Evolutionary conservation across 2,797 vertebrate species (phyloP), one percentile per base, ranked within the genome.

Genomic region (Syngnathus rostellatus): DNA sequence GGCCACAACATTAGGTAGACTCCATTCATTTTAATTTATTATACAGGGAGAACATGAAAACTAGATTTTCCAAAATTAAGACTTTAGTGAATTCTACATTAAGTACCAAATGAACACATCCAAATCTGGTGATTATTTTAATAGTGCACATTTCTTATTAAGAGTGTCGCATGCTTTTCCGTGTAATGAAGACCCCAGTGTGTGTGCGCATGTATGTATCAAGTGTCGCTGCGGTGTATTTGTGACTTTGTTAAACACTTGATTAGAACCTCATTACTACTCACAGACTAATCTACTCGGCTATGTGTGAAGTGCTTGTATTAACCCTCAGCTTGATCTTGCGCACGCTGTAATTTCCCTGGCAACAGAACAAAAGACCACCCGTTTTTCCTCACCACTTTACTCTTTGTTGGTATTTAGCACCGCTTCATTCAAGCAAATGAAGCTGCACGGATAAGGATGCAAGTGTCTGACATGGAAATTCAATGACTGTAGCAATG

Each of bases 251-350:
- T 85, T 92, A 90, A 93, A 93, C 90, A 92, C 89, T 90, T 90
- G 92, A 93, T 92, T 86, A 87, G 92, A 91, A 93, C 92, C 91
- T 92, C 89, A 94, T 95, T 95, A 95, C 91, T 90, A 92, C 74
- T 81, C 48, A 46, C 38, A 64, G 57, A 67, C 75, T 89, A 91
- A 92, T 90, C 90, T 89, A 85, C 91, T 84, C 82, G 63, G 70
- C 65, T 75, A 51, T 76, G 66, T 68, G 55, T 74, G 72, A 78
- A 87, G 84, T 89, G 84, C 84, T 86, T 72, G 88, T 91, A 93
- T 94, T 93, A 92, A 89, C 86, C 88, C 89, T 84, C 64, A 70
- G 86, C 93, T 92, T 95, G 91, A 94, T 94, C 92, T 88, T 85
- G 83, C 79, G 86, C 86, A 76, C 84, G 83, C 85, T 86, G 86